Percentiles rank a stretch among this genome's conserved stretches.
phyloP scores from a whole-genome alignment of 2,888 invertebrate species.

The Andrena haemorrhoa region DNA sequence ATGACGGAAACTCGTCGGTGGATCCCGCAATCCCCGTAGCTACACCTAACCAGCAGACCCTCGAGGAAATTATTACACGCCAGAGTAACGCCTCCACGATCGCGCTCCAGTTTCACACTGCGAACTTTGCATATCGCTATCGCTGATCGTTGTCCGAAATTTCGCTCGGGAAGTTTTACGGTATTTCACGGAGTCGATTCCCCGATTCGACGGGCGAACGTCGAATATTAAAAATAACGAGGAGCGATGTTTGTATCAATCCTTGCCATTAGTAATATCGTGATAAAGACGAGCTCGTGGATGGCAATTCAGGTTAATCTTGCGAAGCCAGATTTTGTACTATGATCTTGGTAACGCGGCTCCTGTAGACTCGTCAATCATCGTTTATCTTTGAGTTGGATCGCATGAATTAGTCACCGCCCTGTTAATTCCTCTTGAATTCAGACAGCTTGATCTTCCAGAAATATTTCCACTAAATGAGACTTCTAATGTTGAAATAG shows the following conservation, averaged over 20 bases:
- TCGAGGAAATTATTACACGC: slow-evolving; percentile 66
- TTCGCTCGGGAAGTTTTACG: slow-evolving; percentile 8
- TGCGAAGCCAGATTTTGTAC: not conserved
- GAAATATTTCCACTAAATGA: not conserved
- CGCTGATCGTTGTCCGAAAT: slow-evolving; percentile 11
- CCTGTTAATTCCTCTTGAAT: not conserved
- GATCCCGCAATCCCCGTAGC: slow-evolving; percentile 41
- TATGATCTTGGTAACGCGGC: not conserved
- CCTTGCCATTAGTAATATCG: not conserved
- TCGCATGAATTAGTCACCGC: not conserved
- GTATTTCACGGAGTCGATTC: slow-evolving; percentile 12
- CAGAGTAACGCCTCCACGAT: slow-evolving; percentile 33
- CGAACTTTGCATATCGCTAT: slow-evolving; percentile 47
- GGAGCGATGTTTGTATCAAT: too few species aligned
- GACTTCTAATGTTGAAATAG: not conserved
- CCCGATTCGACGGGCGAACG: too few species aligned
- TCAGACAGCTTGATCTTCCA: too few species aligned
- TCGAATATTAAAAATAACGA: too few species aligned
- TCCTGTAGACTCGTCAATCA: not conserved
- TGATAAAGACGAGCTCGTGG: not conserved
- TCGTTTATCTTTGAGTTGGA: slow-evolving; percentile 1
- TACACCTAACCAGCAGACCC: slow-evolving; percentile 42
- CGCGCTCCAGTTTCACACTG: slow-evolving; percentile 34
- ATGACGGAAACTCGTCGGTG: slow-evolving; percentile 55
- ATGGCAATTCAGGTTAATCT: not conserved